Base-by-base conservation (phyloP, 1,140 invertebrate species). In the Drosophila parvula region DNA sequence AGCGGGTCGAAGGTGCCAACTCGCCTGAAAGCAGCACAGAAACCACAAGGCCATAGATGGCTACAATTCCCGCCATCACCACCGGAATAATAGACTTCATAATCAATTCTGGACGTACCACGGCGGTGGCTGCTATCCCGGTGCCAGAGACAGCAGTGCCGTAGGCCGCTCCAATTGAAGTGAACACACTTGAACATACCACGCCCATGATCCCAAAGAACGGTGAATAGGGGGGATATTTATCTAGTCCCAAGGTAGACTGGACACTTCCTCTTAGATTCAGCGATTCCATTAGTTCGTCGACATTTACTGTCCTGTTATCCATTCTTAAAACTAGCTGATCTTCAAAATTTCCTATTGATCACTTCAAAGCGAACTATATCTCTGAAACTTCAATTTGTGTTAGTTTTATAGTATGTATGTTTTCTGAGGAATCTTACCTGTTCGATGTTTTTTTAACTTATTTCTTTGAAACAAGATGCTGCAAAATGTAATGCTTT, bases 201-300 rank as follows among this genome's bases (percentile, higher is more conserved):
- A 97, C 98, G 88, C 98, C 98, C 97, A 99, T 99, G 75, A 98
- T 97, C 91, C 98, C 98, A 93, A 99, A 99, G 94, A 99, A 99
- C 4, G 83, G 83, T 2, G 61, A 53, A 27, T 88, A 86, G 0
- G 60, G 27, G 0, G 82, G 82, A 58, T 36, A 38, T 2, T 28
- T 27, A n/a, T 30, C 28, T 27, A 64, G 5, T 4, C 14, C 55
- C 1, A 0, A 1, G 0, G 51, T 0, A 0, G 50, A 18, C 9
- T 43, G 10, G 0, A 0, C 10, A 22, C n/a, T 10, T 7, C 47
- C 28, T 9, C 4, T 7, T 7, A 38, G 3, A 1, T 18, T 11
- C 5, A 76, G 0, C 5, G 38, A 18, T 4, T n/a, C 16, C 2
- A 73, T 50, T 18, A 61, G 8, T 0, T 2, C 14, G 11, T 3